A percentile compares a stretch with the other conserved stretches of the same genome.
Evolutionary conservation across 1,140 invertebrate genomes (phyloP).

Genomic region (Paracyclopina nana): DNA sequence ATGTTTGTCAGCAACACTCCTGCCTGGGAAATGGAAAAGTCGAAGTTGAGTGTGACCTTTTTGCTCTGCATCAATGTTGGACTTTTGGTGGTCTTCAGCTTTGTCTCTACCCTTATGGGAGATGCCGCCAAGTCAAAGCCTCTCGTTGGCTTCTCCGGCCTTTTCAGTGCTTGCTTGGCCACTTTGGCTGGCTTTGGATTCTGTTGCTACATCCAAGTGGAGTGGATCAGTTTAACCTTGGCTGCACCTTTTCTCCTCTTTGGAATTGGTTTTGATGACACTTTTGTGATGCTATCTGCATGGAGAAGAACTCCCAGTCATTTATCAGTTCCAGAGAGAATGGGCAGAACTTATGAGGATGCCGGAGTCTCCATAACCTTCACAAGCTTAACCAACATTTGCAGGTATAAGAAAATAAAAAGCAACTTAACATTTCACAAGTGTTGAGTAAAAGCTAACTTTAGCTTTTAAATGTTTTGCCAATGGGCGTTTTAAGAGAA

Average conservation of each 20-base stretch:
- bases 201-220: slow-evolving; percentile 67
- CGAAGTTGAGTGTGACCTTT: slow-evolving; percentile 5
- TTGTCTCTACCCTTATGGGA: slow-evolving; percentile 47
- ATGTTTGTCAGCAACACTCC: slow-evolving; percentile 10
- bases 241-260: slow-evolving; percentile 87
- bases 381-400: slow-evolving; percentile 88
- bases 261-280: slow-evolving; percentile 83
- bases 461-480: too few relatives aligned
- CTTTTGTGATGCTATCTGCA: slow-evolving; percentile 83
- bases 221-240: slow-evolving; percentile 84
- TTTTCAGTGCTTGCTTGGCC: slow-evolving; percentile 68
- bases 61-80: slow-evolving; percentile 44
- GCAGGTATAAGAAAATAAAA: too few relatives aligned
- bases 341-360: slow-evolving; percentile 29
- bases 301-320: slow-evolving; percentile 64
- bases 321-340: slow-evolving; percentile 4
- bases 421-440: too few relatives aligned
- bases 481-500: too few relatives aligned
- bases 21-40: slow-evolving; percentile 17
- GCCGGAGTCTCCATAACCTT: slow-evolving; percentile 96
- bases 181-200: slow-evolving; percentile 72
- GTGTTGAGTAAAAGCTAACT: too few relatives aligned
- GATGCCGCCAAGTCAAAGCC: slow-evolving; percentile 75
- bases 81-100: slow-evolving; percentile 58
- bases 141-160: slow-evolving; percentile 72